Evolutionary conservation across 2,797 vertebrate species (phyloP).

Genomic region (Hippoglossus hippoglossus): DNA sequence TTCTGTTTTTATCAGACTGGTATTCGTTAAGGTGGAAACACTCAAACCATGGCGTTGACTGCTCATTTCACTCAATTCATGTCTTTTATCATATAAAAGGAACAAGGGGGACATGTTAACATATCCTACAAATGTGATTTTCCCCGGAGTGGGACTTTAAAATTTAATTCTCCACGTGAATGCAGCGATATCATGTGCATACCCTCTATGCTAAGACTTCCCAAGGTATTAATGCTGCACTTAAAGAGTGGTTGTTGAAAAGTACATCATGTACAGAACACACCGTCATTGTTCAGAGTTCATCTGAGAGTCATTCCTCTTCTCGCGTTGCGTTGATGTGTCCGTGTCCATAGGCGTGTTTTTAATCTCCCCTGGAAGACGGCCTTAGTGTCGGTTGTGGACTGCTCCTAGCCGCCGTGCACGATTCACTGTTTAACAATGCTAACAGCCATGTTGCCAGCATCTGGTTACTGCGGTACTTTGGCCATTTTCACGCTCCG

Average conservation of each 20-base stretch:
- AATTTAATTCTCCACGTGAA: slow-evolving; percentile 11
- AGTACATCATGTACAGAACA: slow-evolving; percentile 58
- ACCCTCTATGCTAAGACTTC: slow-evolving; percentile 17
- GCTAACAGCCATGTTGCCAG: slow-evolving; percentile 54
- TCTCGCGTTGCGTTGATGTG: slow-evolving; percentile 2
- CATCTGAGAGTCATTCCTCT: slow-evolving; percentile 41
- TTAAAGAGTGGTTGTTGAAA: slow-evolving; percentile 39
- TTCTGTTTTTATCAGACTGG: too few species aligned
- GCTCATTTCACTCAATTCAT: too few species aligned
- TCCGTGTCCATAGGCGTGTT: slow-evolving; percentile 43
- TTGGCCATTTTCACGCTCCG: slow-evolving; percentile 52
- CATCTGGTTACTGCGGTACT: slow-evolving; percentile 55
- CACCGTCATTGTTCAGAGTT: slow-evolving; percentile 53
- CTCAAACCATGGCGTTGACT: too few species aligned
- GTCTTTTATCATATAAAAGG: too few species aligned
- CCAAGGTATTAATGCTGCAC: slow-evolving; percentile 30
- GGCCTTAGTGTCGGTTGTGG: slow-evolving; percentile 23
- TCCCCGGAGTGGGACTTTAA: background rate
- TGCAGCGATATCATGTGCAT: slow-evolving; percentile 15
- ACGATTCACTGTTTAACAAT: slow-evolving; percentile 33
- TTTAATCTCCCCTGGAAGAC: slow-evolving; percentile 39
- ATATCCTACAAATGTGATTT: too few species aligned
- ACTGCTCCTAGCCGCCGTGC: slow-evolving; percentile 30
- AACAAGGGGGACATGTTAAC: too few species aligned
- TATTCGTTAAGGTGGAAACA: too few species aligned